phyloP scores from a whole-genome alignment of 2,888 invertebrate species.

The Acronicta alni region DNA sequence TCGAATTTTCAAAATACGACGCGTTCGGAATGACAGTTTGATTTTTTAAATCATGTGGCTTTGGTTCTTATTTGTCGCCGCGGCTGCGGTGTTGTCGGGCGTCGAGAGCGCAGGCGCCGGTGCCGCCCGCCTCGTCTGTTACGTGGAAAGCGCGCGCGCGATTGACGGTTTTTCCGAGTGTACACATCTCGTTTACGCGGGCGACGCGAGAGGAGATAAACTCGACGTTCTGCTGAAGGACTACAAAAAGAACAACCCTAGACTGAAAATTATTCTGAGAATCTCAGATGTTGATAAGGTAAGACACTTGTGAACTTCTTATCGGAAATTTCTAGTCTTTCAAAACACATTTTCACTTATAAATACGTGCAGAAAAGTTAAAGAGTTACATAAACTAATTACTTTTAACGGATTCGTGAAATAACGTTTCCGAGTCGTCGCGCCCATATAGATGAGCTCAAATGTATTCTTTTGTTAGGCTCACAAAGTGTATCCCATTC shows the following conservation, averaged over 20 bases:
- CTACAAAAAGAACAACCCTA: slow-evolving; percentile 83
- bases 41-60: slow-evolving; percentile 78
- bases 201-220: slow-evolving; percentile 81
- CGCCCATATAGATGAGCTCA: slow-evolving; percentile 58
- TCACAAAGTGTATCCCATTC: slow-evolving; percentile 40
- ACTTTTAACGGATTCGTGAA: slow-evolving; percentile 48
- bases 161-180: slow-evolving; percentile 80
- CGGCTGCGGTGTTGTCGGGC: slow-evolving; percentile 67
- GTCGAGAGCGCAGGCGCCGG: slow-evolving; percentile 81
- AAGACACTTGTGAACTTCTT: slow-evolving; percentile 53
- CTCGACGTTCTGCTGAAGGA: slow-evolving; percentile 82
- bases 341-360: slow-evolving; percentile 33
- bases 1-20: slow-evolving; percentile 63
- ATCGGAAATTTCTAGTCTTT: not conserved
- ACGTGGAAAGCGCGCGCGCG: slow-evolving; percentile 75
- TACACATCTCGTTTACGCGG: slow-evolving; percentile 86
- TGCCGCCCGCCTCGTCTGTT: slow-evolving; percentile 84
- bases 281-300: slow-evolving; percentile 90
- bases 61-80: slow-evolving; percentile 75
- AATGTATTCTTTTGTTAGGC: slow-evolving; percentile 57
- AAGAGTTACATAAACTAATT: slow-evolving; percentile 53
- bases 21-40: slow-evolving; percentile 75
- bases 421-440: slow-evolving; percentile 47
- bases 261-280: slow-evolving; percentile 88
- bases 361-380: slow-evolving; percentile 21